Conservation (phyloP, 2,888 invertebrate genomes). For the Chrysolina americana region DNA sequence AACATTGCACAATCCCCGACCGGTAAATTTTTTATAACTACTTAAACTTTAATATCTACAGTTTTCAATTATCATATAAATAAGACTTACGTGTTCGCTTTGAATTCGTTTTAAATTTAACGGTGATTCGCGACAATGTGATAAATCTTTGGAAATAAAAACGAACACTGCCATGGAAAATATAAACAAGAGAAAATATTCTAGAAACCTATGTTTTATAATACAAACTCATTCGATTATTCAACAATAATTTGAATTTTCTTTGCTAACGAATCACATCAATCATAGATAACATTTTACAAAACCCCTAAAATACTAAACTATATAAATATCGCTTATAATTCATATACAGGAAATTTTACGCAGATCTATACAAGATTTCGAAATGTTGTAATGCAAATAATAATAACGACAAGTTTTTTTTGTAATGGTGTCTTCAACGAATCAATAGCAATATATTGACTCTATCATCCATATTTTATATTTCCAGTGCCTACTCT, state of each 20-base stretch:
- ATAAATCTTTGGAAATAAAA: neutral
- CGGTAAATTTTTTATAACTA: constrained; percentile 51
- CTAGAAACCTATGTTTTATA: neutral
- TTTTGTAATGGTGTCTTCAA: neutral
- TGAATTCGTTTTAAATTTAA: constrained; percentile 1
- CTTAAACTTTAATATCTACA: constrained; percentile 50
- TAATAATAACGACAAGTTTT: neutral
- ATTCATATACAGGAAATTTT: constrained; percentile 12
- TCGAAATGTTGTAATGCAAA: neutral
- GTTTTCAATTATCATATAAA: constrained; percentile 33
- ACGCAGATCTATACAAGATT: constrained; percentile 18
- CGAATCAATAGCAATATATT: neutral
- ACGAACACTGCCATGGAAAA: neutral
- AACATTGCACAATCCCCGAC: constrained; percentile 64
- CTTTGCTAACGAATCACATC: neutral
- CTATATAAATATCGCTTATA: constrained; percentile 8
- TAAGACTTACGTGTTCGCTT: neutral
- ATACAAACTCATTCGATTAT: neutral
- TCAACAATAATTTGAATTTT: neutral
- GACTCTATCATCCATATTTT: constrained; percentile 4
- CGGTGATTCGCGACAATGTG: neutral
- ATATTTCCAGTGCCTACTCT: neutral
- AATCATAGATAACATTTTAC: neutral
- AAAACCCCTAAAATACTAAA: constrained; percentile 12
- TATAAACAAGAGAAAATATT: neutral